phyloP scores from a whole-genome alignment of 92 coral and sea anemone species.

The Virgularia gustaviana region DNA sequence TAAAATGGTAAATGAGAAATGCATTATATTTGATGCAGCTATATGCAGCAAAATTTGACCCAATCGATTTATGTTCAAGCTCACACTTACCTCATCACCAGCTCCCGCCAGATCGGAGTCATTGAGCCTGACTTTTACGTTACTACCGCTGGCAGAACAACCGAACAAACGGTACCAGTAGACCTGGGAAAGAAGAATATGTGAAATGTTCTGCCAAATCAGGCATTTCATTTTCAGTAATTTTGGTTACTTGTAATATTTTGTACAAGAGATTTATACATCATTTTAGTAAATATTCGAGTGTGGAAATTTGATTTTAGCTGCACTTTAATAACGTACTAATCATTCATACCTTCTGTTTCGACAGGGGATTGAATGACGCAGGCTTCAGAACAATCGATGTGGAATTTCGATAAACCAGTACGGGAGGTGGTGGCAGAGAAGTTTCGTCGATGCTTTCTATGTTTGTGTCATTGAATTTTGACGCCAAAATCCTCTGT shows the following conservation, averaged over 20 bases:
- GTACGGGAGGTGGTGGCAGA: conserved; percentile 68
- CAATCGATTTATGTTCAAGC: too few species aligned
- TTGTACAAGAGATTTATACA: too few species aligned
- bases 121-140: conserved; percentile 88
- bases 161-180: conserved; percentile 96
- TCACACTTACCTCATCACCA: conserved; percentile 93
- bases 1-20: too few species aligned
- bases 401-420: conserved; percentile 74
- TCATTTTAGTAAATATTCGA: neutral
- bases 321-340: too few species aligned
- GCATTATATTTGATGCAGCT: too few species aligned
- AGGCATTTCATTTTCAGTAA: too few species aligned
- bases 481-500: conserved; percentile 57
- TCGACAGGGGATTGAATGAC: conserved; percentile 61
- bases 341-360: conserved; percentile 82
- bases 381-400: conserved; percentile 78
- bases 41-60: too few species aligned
- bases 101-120: conserved; percentile 92
- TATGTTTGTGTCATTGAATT: conserved; percentile 46
- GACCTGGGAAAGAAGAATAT: conserved; percentile 53
- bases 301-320: too few species aligned
- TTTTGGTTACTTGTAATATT: neutral
- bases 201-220: neutral
- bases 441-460: conserved; percentile 17
- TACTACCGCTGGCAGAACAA: conserved; percentile 86